phyloP scores from a whole-genome alignment of 1,140 invertebrate species.

The Tetragonula clypearis region DNA sequence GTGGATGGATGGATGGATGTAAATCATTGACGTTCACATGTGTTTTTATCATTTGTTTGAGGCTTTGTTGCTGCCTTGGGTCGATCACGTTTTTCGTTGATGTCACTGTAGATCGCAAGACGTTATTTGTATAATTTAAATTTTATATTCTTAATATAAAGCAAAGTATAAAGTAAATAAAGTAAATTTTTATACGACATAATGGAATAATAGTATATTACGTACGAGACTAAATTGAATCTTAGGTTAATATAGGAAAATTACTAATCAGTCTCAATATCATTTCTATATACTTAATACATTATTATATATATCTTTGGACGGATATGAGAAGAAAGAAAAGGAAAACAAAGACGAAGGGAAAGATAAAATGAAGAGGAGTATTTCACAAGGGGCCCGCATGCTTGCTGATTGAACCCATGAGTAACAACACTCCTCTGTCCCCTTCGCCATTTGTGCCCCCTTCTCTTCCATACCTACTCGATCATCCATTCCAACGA shows the following conservation, averaged over 20 bases:
- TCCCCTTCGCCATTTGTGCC: constrained; percentile 49
- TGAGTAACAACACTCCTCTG: constrained; percentile 66
- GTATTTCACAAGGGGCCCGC: constrained; percentile 65
- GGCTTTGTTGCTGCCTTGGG: constrained; percentile 1
- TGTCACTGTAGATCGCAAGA: not conserved
- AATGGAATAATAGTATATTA: too few relatives aligned
- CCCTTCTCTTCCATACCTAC: constrained; percentile 41
- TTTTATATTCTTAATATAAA: not conserved
- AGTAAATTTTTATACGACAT: not conserved
- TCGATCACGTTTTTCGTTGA: not conserved
- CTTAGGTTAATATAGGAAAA: not conserved
- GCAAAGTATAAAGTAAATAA: too few relatives aligned
- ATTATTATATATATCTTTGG: not conserved
- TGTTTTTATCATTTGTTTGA: constrained; percentile 16
- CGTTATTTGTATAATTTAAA: too few relatives aligned
- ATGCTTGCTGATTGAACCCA: constrained; percentile 68
- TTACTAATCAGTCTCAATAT: not conserved
- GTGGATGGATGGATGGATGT: constrained; percentile 31
- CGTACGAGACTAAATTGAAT: not conserved
- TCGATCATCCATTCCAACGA: constrained; percentile 75
- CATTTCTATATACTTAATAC: not conserved
- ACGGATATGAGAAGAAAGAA: not conserved
- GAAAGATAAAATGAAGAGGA: constrained; percentile 35
- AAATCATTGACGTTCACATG: constrained; percentile 44
- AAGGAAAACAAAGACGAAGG: constrained; percentile 12